Evolutionary conservation across 2,797 vertebrate species (phyloP), one percentile per base, ranked within the genome.

Genomic region (Rhodeus uyekii): DNA sequence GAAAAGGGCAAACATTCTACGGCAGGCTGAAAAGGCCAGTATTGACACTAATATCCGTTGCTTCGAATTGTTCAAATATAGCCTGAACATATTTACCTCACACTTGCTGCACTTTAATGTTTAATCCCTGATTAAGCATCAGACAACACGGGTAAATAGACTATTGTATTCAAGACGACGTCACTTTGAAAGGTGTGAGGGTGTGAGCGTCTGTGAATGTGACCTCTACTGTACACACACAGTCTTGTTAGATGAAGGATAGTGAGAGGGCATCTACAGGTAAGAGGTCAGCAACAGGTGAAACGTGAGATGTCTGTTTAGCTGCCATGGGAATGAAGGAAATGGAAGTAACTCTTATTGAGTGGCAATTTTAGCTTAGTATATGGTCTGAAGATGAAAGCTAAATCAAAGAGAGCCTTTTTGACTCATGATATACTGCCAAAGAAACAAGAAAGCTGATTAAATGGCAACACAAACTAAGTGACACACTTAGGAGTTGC

Each of bases 171-270:
- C 85, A 85, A 90, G 87, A 87, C 87, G 79, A 87, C 81, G 75
- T 86, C 34, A 76, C 68, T 46, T 16, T 32, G 69, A 80, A 80
- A 48, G 42, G 48, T 78, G 38, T 44, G 71, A 64, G 78, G 42
- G 82, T 76, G 84, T 83, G 81, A 76, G 76, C 61, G 77, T 82
- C 73, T 72, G 44, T 81, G 92, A 92, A 92, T 63, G 73, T 76
- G 83, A 84, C 74, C 93, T 91, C 90, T 93, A 94, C 93, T 94
- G 93, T 95, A 94, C 91, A 91, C 89, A 88, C 87, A 89, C 87
- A 87, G 81, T 90, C 90, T 91, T 89, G 90, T 18, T 34, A 72
- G 88, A 91, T 94, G 91, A 95, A 93, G 93, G 92, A 79, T 81
- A 8, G 55, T 39, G 36, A 22, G 48, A 80, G 88, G 85, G 85